Evolutionary conservation across 2,113 vertebrate genomes (phyloP), one percentile per base, ranked within the genome.

Genomic region (Sisor rabdophorus): DNA sequence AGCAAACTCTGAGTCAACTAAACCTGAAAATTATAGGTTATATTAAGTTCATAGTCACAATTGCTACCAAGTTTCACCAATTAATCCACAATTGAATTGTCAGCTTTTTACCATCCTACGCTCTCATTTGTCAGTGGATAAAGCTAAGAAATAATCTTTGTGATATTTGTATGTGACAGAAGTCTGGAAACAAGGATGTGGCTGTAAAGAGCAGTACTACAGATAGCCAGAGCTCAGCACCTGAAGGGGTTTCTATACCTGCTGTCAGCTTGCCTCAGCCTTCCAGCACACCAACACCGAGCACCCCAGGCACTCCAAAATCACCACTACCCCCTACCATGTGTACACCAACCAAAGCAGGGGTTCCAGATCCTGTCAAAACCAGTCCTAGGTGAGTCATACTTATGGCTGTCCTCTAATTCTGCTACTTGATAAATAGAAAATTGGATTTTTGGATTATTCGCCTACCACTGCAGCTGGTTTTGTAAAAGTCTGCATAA

Each of bases 181-280:
- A 98, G 85, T 92, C 95, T 0, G 87, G 86, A 40, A 93, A 82
- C 86, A 99, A 97, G 86, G 97, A 99, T 24, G 90, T 90, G 16
- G 85, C 89, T 0, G 30, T 78, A 76, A 98, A 97, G 87, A 87
- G 85, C 0, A 92, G 91, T 65, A 81, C 90, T 3, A 81, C 92
- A 3, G 95, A 98, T 40, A 86, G 93, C 73, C 90, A 92, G 84
- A 91, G 83, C 84, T 87, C 92, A 16, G 68, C 63, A 0, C 28
- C 59, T 24, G 91, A 93, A 30, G 63, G 86, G 0, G 76, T 80
- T 48, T 75, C 86, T 58, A 81, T 79, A 88, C 90, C 91, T 90
- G 87, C 90, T 88, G 0, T 88, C 89, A 1, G 91, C 87, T 86
- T 92, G 74, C 95, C 96, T 0, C 94, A 94, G 30, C 92, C 92